A percentile compares a stretch with the other conserved stretches of the same genome.
phyloP scores from a whole-genome alignment of 2,888 invertebrate species.

The Harmothoe impar region DNA sequence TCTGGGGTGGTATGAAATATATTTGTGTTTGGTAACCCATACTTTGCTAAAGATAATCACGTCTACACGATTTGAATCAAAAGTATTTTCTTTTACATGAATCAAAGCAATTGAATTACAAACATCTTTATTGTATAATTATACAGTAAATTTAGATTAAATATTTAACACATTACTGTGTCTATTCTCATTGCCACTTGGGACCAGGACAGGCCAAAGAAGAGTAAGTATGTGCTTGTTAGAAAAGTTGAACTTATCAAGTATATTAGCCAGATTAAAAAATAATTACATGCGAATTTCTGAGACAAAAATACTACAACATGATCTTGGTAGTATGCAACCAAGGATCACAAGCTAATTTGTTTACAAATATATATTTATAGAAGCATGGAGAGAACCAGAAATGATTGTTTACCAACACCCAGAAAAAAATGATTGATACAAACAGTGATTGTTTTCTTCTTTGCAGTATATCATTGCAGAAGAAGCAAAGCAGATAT shows the following conservation, averaged over 20 bases:
- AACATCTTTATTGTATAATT: no score
- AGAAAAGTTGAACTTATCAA: slow-evolving; percentile 32
- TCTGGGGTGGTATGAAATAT: not conserved
- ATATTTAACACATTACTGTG: not conserved
- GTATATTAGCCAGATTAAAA: not conserved
- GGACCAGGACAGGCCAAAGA: slow-evolving; percentile 47
- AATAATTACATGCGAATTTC: not conserved
- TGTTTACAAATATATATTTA: not conserved
- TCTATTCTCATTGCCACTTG: slow-evolving; percentile 51
- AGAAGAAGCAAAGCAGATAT: not conserved
- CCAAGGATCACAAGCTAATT: not conserved
- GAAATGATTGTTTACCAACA: not conserved
- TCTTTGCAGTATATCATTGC: slow-evolving; percentile 10
- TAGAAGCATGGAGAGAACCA: not conserved
- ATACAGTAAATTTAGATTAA: no score
- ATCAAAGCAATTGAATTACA: no score
- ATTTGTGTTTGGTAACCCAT: no score
- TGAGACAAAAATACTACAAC: not conserved
- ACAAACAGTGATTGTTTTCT: not conserved
- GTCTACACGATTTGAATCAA: no score
- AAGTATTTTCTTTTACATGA: no score
- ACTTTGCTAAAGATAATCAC: not conserved
- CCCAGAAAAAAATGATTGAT: not conserved
- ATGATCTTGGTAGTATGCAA: not conserved
- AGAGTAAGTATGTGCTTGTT: slow-evolving; percentile 14